These are phyloP conservation scores for Trematocara nigrifrons DNA, from an alignment of 2,113 vertebrate genomes.

Conservation along the genomic window DNA sequence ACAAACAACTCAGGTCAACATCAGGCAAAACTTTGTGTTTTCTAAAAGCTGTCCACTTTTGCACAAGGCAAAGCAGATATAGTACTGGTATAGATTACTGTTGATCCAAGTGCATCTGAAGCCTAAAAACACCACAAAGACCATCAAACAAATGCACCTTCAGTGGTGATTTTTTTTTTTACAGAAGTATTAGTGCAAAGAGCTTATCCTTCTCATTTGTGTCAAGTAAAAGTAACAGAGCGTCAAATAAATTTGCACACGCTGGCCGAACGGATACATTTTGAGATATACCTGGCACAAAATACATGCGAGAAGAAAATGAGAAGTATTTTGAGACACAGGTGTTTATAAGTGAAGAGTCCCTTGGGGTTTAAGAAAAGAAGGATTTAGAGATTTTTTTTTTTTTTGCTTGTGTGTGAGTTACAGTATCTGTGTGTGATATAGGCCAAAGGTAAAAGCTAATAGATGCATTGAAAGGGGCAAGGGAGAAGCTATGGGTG, in stretches of 20 bases:
- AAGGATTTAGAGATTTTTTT: fast-evolving
- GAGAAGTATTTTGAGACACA: background rate
- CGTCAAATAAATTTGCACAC: background rate
- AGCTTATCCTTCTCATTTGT: background rate
- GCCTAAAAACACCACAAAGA: background rate
- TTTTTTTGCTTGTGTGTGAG: background rate
- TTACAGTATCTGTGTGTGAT: background rate
- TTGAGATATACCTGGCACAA: background rate
- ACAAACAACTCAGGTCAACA: slow-evolving; percentile 39
- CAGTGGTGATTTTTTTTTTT: background rate
- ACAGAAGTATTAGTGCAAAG: background rate
- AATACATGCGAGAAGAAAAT: slow-evolving; percentile 20
- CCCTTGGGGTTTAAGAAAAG: background rate
- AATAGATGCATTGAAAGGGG: background rate
- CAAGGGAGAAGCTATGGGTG: background rate
- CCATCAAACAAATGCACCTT: background rate
- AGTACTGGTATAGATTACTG: background rate
- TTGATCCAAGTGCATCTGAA: background rate
- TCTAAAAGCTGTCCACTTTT: background rate
- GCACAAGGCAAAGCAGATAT: background rate
- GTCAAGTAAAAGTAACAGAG: background rate
- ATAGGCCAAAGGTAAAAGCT: background rate
- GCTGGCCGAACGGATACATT: slow-evolving; percentile 46
- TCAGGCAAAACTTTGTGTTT: background rate
- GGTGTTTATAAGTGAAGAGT: slow-evolving; percentile 9